A percentile compares a stretch with the other conserved stretches of the same genome.
These are phyloP conservation scores for Bos javanicus DNA, from an alignment of 2,113 vertebrate species.

Conservation along the genomic window DNA sequence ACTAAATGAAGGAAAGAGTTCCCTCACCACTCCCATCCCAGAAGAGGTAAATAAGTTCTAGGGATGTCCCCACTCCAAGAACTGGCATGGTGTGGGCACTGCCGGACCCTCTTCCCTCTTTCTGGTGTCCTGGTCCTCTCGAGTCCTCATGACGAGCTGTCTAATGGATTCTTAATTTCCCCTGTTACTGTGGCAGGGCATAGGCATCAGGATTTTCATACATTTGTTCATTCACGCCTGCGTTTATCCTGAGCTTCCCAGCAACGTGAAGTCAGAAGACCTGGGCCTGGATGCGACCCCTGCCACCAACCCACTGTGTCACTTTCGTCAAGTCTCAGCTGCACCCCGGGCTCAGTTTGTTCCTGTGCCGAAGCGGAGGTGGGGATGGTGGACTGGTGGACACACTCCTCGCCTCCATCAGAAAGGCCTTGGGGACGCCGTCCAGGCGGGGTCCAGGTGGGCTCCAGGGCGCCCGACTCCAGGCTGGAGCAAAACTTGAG, in stretches of 20 bases:
- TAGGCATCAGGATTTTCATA: not conserved
- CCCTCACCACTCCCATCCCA: not conserved
- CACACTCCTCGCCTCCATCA: not conserved
- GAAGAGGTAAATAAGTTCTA: not conserved
- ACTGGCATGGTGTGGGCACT: not conserved
- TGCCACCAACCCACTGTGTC: not conserved
- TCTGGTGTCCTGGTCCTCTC: not conserved
- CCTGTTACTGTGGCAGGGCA: not conserved
- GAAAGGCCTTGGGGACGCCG: not conserved
- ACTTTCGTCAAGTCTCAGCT: not conserved
- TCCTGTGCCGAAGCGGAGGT: not conserved
- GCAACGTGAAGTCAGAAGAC: not conserved
- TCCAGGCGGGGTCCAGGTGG: not conserved
- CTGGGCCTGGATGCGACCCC: not conserved
- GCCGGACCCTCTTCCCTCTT: not conserved
- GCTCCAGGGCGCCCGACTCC: not conserved
- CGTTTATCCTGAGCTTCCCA: not conserved
- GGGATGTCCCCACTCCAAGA: rapidly evolving
- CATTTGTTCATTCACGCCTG: not conserved
- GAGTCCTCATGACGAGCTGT: not conserved
- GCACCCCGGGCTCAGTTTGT: not conserved
- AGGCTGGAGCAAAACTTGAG: rapidly evolving
- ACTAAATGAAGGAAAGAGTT: not conserved
- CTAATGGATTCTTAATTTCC: not conserved
- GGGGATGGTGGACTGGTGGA: not conserved